Base-by-base conservation (phyloP, 2,113 vertebrate genomes). In the Macrotus californicus region DNA sequence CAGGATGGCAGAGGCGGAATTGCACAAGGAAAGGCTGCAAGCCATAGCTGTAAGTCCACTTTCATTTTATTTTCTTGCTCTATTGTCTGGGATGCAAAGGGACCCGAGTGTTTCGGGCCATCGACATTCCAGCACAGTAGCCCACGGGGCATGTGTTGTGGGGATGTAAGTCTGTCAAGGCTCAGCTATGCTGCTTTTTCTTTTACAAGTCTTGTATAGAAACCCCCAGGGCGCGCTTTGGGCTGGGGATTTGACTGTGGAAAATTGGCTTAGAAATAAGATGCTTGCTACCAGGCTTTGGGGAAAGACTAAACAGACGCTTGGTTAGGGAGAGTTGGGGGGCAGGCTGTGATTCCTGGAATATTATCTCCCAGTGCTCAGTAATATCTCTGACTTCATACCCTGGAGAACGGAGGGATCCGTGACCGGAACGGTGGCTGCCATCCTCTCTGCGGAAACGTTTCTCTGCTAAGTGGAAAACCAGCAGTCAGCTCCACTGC, bases 1-100 rank as follows among this genome's bases (percentile, higher is more conserved):
- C 98, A 99, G 99, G 99, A 99, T 99, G 99, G 99, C 99, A 98
- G 99, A 99, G 98, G 99, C 99, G 95, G 99, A 99, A 98, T 98
- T 99, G 98, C 99, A 99, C 98, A 99, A 99, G 98, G 99, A 99
- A 98, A 99, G 99, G 98, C 99, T 99, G 97, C 99, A 99, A 99
- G 99, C 99, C 97, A 99, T 99, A 98, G 98, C 99, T 98, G 99
- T 99, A 99, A 99, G 99, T 99, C 93, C 98, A 89, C 91, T 98
- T 97, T 97, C 94, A 81, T 98, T 98, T 97, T 96, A 91, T 95
- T 95, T 89, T 91, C 82, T 98, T 94, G 96, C 67, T 97, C 94
- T 97, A 96, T 98, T 98, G 97, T 97, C 96, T 93, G 56, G 86
- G 54, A 24, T 2, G 73, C 91, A 91, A 64, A 8, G 97, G 85